These are phyloP conservation scores for Habrosyne pyritoides DNA, from an alignment of 2,888 invertebrate species.

Conservation along the genomic window DNA sequence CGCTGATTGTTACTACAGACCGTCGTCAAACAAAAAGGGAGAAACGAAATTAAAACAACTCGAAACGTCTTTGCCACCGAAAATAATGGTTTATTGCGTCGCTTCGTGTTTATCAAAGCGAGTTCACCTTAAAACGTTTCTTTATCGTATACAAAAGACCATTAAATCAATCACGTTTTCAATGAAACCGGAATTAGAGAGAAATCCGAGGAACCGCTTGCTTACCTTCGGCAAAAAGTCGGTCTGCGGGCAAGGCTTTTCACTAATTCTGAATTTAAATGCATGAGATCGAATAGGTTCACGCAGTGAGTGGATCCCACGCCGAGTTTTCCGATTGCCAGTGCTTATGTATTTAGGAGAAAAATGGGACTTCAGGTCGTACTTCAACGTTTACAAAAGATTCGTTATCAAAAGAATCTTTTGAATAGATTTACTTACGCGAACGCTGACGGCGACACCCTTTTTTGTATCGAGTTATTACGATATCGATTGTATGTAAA, in stretches of 20 bases:
- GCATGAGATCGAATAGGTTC: slow-evolving; percentile 82
- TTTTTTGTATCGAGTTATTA: slow-evolving; percentile 39
- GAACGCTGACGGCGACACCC: slow-evolving; percentile 30
- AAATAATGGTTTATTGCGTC: slow-evolving; percentile 21
- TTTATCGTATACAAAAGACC: slow-evolving; percentile 49
- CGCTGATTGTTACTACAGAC: slow-evolving; percentile 56
- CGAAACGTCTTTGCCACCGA: slow-evolving; percentile 14
- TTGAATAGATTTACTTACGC: slow-evolving; percentile 52
- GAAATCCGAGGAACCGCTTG: slow-evolving; percentile 62
- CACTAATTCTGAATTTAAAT: slow-evolving; percentile 83
- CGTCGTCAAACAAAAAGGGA: slow-evolving; percentile 40
- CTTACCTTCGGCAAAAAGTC: slow-evolving; percentile 68
- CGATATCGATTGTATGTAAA: slow-evolving; percentile 33
- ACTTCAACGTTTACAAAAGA: slow-evolving; percentile 59
- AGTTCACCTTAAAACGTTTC: slow-evolving; percentile 24
- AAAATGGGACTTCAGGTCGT: slow-evolving; percentile 62
- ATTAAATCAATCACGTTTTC: slow-evolving; percentile 76
- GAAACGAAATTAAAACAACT: slow-evolving; percentile 29
- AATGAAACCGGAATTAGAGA: slow-evolving; percentile 65
- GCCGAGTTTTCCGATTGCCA: slow-evolving; percentile 69
- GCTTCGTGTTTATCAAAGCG: slow-evolving; percentile 25
- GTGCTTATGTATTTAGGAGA: slow-evolving; percentile 75
- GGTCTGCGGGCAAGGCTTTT: slow-evolving; percentile 69
- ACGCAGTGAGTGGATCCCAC: slow-evolving; percentile 65
- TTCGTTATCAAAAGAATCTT: slow-evolving; percentile 59